Conservation (phyloP, 2,797 vertebrate genomes). For the Falco columbarius region DNA sequence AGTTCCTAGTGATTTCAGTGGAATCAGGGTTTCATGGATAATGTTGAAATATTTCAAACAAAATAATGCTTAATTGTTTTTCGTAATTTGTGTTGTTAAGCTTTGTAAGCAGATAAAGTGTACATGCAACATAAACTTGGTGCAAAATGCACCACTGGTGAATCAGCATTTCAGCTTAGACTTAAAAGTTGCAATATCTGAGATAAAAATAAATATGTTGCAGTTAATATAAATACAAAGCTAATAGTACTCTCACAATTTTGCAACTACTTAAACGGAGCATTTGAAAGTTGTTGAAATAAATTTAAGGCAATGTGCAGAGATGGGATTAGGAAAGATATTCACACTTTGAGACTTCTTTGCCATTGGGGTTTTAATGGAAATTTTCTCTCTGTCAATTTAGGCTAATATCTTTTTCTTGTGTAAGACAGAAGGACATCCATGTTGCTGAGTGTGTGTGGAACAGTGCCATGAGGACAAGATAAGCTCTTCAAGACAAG, state of each 20-base stretch:
- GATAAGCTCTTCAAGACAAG: neutral
- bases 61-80: neutral
- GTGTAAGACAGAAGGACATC: neutral
- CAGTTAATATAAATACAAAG: neutral
- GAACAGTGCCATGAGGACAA: neutral
- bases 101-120: neutral
- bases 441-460: neutral
- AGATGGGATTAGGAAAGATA: neutral
- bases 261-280: neutral
- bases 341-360: neutral
- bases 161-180: neutral
- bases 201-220: neutral
- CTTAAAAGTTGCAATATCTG: neutral
- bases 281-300: neutral
- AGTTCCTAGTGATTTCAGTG: neutral
- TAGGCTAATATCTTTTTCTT: neutral
- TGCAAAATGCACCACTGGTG: neutral
- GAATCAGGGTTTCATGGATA: neutral
- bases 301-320: neutral
- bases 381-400: neutral
- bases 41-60: neutral
- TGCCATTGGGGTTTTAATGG: neutral
- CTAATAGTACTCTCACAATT: neutral
- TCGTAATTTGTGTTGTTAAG: neutral
- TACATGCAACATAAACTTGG: neutral